Base-by-base conservation (phyloP, 2,888 invertebrate genomes). In the Xestia rhomboidea region DNA sequence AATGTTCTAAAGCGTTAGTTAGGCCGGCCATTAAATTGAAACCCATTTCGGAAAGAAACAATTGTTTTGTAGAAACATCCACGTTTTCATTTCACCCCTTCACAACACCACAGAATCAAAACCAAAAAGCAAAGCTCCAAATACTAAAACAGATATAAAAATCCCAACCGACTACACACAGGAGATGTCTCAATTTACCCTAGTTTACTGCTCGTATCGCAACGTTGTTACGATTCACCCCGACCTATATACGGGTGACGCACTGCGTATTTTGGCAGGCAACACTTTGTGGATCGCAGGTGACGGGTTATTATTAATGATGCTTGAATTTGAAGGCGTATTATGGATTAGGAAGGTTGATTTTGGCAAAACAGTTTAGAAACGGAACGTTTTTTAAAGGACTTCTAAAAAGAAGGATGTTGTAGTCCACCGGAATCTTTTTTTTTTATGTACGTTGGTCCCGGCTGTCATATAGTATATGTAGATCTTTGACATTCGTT, bases 231-330 rank as follows among this genome's bases (percentile, higher is more conserved):
- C 30, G 18, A 30, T 30, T 60, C 60, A 60, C 60, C 60, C 30
- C 30, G 60, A 60, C 60, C 60, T 30, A 60, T 18, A 3, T 18
- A 18, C 30, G 8, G 18, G 18, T 60, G 60, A 60, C 60, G 60
- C 60, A 60, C 60, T 60, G 60, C 60, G 60, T 30, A 60, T 60
- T 60, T 60, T 60, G 60, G 60, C 60, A 60, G 30, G 8, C 2
- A 3, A 60, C 18, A 60, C 27, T 27, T 27, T 1, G 30, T 60
- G 18, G 60, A 60, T 10, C 1, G 60, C 60, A 60, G 30, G 60
- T 60, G 60, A 30, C 57, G 18, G 30, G 18, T 18, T 60, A 54
- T 54, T 54, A 18, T 60, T 60, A 18, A 60, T 30, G 60, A 60
- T 18, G 30, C 60, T 60, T 30, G 18, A 60, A 27, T 57, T n/a